These are phyloP conservation scores for Onychomys arenicola DNA, from an alignment of 2,797 vertebrate genomes.

Conservation along the genomic window DNA sequence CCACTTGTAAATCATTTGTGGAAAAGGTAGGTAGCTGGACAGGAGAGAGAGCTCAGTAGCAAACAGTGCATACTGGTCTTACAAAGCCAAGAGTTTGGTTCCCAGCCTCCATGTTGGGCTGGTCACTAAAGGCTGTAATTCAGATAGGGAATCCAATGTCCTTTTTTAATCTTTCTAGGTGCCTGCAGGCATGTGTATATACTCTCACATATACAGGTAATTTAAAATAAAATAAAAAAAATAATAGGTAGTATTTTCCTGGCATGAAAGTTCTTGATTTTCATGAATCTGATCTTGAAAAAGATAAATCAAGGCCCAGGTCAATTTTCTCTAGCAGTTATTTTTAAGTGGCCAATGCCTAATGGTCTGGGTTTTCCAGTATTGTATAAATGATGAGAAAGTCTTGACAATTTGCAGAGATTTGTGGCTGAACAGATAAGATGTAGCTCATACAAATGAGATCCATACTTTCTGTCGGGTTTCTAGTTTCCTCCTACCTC, in stretches of 20 bases:
- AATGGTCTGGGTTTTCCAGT: neutral
- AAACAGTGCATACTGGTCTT: neutral
- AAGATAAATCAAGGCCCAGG: constrained; percentile 49
- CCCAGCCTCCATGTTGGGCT: neutral
- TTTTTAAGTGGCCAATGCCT: constrained; percentile 32
- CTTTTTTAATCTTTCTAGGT: neutral
- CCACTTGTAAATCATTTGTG: too few species aligned
- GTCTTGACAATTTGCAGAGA: constrained; percentile 55
- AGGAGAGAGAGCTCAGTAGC: neutral
- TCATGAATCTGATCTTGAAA: constrained; percentile 42
- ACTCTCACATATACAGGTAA: neutral
- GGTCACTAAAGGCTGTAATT: neutral
- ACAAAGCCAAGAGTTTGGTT: neutral
- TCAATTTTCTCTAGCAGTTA: constrained; percentile 14
- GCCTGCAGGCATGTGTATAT: neutral
- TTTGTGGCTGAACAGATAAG: constrained; percentile 18
- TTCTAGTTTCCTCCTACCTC: neutral
- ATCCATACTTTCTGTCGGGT: neutral
- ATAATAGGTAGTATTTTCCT: neutral
- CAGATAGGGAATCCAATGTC: neutral
- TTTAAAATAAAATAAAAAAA: neutral
- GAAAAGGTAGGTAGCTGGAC: neutral
- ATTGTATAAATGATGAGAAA: constrained; percentile 54
- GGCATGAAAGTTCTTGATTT: constrained; percentile 35
- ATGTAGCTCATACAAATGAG: constrained; percentile 4